These are phyloP conservation scores for Hozukius guyotensis DNA, from an alignment of 2,797 vertebrate genomes.

Conservation along the genomic window DNA sequence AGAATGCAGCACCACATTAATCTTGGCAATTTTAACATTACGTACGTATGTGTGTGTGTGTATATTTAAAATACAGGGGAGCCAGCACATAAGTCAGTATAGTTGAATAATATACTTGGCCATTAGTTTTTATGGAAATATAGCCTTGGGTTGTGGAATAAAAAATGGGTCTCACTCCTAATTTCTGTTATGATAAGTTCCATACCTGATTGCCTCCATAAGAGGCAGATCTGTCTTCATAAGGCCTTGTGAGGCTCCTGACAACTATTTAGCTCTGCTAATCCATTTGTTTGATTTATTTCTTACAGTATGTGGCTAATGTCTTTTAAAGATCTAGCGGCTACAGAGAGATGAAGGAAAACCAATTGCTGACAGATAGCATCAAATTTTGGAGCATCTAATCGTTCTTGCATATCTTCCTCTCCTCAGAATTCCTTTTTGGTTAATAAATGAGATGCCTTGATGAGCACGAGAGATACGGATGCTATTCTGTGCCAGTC, in stretches of 20 bases:
- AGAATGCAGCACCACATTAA: conserved; percentile 77
- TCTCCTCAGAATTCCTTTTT: conserved; percentile 71
- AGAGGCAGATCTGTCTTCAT: conserved; percentile 83
- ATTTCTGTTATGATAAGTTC: conserved; percentile 87
- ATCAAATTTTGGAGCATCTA: conserved; percentile 72
- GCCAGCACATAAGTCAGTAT: conserved; percentile 76
- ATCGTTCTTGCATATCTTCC: conserved; percentile 72
- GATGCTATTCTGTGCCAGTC: conserved; percentile 61
- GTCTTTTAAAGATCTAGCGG: conserved; percentile 77
- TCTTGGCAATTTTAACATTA: conserved; percentile 70
- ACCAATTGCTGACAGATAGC: conserved; percentile 75
- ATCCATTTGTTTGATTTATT: conserved; percentile 85
- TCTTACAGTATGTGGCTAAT: conserved; percentile 80
- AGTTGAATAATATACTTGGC: conserved; percentile 81
- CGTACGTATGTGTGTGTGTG: conserved; percentile 40
- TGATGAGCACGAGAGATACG: conserved; percentile 74
- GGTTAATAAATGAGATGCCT: conserved; percentile 75
- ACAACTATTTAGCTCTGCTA: conserved; percentile 81
- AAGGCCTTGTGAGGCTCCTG: conserved; percentile 74
- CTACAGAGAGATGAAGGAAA: conserved; percentile 75
- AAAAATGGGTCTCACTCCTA: conserved; percentile 81
- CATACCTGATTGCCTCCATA: conserved; percentile 83
- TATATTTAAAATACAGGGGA: conserved; percentile 69
- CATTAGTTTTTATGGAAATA: conserved; percentile 86
- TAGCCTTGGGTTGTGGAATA: conserved; percentile 80